Evolutionary conservation across 2,888 invertebrate genomes (phyloP).

Genomic region (Vannuccia rotundouncinata): DNA sequence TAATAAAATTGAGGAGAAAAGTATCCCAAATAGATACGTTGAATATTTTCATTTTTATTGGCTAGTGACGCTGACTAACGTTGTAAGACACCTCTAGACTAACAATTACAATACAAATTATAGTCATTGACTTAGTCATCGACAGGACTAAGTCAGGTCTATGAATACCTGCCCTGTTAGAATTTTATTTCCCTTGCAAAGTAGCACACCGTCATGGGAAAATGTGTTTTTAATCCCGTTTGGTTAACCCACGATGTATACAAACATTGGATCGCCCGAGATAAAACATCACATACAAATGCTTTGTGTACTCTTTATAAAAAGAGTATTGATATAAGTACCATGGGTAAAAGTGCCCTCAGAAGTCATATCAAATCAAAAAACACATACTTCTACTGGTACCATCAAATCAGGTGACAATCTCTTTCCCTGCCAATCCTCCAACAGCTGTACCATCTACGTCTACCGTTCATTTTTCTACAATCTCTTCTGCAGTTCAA

Average conservation of each 20-base stretch:
- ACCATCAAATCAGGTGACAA: not conserved
- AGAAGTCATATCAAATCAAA: constrained; percentile 12
- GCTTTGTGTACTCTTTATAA: constrained; percentile 24
- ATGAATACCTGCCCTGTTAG: no score
- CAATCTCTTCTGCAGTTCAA: constrained; percentile 13
- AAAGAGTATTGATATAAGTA: constrained; percentile 7
- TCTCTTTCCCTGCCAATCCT: constrained; percentile 10
- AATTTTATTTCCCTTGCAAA: no score
- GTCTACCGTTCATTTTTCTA: constrained; percentile 5
- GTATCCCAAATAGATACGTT: no score
- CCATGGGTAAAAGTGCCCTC: constrained; percentile 4
- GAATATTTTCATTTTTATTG: no score
- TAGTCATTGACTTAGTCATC: no score
- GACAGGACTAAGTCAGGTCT: no score
- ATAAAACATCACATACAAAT: no score
- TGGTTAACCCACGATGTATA: not conserved
- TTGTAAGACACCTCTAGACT: no score
- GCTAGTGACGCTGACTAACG: no score
- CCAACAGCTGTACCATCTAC: constrained; percentile 8
- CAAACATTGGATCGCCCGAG: no score
- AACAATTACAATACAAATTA: no score
- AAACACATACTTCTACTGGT: constrained; percentile 2
- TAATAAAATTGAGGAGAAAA: no score
- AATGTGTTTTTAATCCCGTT: not conserved
- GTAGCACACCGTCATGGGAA: not conserved